These are phyloP conservation scores for Clinocottus analis DNA, from an alignment of 2,113 vertebrate genomes.

Conservation along the genomic window DNA sequence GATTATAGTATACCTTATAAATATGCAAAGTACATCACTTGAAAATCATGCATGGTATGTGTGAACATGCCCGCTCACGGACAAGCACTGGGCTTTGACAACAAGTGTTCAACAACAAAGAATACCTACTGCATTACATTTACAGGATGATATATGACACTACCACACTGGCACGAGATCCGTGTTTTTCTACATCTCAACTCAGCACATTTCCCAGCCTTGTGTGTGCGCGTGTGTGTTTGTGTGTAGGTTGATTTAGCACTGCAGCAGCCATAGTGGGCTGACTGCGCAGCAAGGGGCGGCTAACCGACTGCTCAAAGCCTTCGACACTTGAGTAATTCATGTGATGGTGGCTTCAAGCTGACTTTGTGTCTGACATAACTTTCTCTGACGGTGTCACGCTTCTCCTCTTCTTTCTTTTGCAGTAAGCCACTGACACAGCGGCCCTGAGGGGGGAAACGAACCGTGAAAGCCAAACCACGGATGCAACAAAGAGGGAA, in stretches of 20 bases:
- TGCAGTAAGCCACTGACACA: constrained; percentile 46
- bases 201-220: constrained; percentile 51
- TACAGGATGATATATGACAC: constrained; percentile 65
- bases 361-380: neutral
- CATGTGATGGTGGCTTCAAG: neutral
- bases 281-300: constrained; percentile 21
- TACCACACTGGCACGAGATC: constrained; percentile 30
- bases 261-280: constrained; percentile 32
- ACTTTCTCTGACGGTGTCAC: constrained; percentile 6
- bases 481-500: constrained; percentile 24
- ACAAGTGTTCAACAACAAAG: constrained; percentile 36
- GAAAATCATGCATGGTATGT: neutral
- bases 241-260: constrained; percentile 43
- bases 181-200: constrained; percentile 44
- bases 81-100: constrained; percentile 24
- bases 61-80: neutral
- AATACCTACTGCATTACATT: constrained; percentile 47
- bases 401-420: constrained; percentile 29
- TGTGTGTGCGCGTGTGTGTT: constrained; percentile 18
- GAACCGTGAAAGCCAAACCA: constrained; percentile 37
- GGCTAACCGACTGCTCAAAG: constrained; percentile 1
- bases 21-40: neutral
- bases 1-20: neutral
- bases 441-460: constrained; percentile 13
- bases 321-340: constrained; percentile 11